Evolutionary conservation across 2,113 vertebrate genomes (phyloP), one percentile per base, ranked within the genome.

Genomic region (Tamias sibiricus): DNA sequence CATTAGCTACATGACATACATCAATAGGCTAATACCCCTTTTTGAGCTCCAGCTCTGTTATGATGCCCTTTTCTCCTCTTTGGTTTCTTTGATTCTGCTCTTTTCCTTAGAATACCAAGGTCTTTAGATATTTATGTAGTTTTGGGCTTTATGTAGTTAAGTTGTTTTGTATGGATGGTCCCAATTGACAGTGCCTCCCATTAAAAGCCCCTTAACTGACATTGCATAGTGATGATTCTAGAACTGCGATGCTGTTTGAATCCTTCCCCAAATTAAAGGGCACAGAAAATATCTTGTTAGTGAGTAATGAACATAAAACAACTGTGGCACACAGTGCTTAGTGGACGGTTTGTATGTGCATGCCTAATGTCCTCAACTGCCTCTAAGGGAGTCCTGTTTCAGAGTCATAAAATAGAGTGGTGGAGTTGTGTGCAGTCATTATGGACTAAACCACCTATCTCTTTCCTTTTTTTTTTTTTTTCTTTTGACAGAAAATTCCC

Each of bases 341-440:
- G 4, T 24, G 42, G 42, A 12, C 24, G 44, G 26, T 62, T 62
- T 54, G 44, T 66, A 66, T 54, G 2, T 72, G 11, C 3, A 6
- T 0, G 0, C 17, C 30, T 37, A 37, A 17, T 20, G 24, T 11
- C n/a, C 20, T 42, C n/a, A 17, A 0, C 30, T n/a, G 66, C 85
- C 71, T 92, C 9, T 13, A 9, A 32, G 35, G 44, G 28, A 91
- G 11, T 22, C n/a, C 5, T 28, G 3, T 59, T 54, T 82, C 35
- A 44, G n/a, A 86, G 40, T 14, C 37, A 32, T 32, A 57, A 80
- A 64, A 49, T 1, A 94, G 40, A 20, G 52, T 30, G 6, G 0
- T 3, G 4, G 12, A 42, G 32, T n/a, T 69, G 8, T 40, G 4
- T 49, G 59, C 17, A 71, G 22, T 54, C 40, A 79, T 75, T 9